phyloP scores from a whole-genome alignment of 2,113 vertebrate genomes.

The Addax nasomaculatus region DNA sequence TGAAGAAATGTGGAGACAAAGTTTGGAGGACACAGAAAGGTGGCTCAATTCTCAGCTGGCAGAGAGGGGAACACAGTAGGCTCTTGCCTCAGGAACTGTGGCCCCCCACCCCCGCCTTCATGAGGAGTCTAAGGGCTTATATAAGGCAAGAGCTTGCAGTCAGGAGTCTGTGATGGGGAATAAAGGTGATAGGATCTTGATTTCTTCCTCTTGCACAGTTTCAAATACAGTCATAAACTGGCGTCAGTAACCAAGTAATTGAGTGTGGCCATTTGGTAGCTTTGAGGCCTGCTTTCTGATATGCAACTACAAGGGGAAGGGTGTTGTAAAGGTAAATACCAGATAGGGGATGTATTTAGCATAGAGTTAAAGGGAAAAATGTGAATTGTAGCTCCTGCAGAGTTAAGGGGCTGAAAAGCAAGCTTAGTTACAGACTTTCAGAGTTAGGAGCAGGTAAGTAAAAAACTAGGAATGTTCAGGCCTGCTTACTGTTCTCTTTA shows the following conservation, averaged over 20 bases:
- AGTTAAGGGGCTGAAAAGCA: not conserved
- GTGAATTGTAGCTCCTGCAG: not conserved
- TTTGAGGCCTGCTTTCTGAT: not conserved
- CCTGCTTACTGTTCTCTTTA: not conserved
- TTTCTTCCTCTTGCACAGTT: not conserved
- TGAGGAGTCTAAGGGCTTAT: not conserved
- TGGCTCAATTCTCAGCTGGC: not conserved
- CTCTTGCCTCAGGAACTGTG: not conserved
- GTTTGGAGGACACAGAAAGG: not conserved
- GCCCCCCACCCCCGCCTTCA: fast-evolving
- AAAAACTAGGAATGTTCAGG: not conserved
- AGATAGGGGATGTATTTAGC: not conserved
- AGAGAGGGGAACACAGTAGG: not conserved
- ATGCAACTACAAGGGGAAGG: not conserved
- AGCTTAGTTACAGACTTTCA: not conserved
- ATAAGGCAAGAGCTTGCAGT: not conserved
- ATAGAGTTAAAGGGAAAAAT: not conserved
- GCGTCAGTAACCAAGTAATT: not conserved
- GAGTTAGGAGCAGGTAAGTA: not conserved
- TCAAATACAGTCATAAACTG: not conserved
- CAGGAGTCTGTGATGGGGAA: not conserved
- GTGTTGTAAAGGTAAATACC: not conserved
- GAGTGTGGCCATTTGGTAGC: not conserved
- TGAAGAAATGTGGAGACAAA: not conserved
- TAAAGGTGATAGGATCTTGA: not conserved